Evolutionary conservation across 2,113 vertebrate species (phyloP).

Genomic region (Aplodontia rufa): DNA sequence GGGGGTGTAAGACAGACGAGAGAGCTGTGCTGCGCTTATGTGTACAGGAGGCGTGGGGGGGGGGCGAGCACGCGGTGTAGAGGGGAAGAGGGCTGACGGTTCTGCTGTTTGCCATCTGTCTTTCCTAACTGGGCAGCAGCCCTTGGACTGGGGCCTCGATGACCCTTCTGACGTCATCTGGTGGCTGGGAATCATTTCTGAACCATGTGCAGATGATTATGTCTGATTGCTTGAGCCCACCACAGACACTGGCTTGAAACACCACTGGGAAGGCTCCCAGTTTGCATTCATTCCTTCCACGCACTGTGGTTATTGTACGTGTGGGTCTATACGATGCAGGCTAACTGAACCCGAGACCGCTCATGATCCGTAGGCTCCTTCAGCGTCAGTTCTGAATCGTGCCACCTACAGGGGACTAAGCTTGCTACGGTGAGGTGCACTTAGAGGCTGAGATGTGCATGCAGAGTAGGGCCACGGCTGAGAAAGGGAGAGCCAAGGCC

Average conservation of each 20-base stretch:
- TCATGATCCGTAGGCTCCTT: slow-evolving; percentile 76
- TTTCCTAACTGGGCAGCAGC: neutral
- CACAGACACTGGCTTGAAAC: slow-evolving; percentile 78
- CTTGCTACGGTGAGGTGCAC: slow-evolving; percentile 56
- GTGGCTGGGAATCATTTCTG: slow-evolving; percentile 81
- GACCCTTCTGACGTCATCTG: slow-evolving; percentile 73
- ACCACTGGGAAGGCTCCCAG: slow-evolving; percentile 83
- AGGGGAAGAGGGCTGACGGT: neutral
- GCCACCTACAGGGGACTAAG: slow-evolving; percentile 74
- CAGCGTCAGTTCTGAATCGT: slow-evolving; percentile 74
- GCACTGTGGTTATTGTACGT: slow-evolving; percentile 81
- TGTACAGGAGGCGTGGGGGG: too few relatives aligned
- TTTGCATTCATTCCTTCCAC: slow-evolving; percentile 74
- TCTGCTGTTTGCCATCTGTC: neutral
- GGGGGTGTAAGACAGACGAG: too few relatives aligned
- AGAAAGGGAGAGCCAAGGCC: neutral
- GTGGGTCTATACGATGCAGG: slow-evolving; percentile 79
- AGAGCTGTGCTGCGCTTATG: too few relatives aligned
- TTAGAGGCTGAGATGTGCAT: slow-evolving; percentile 18
- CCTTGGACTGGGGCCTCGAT: neutral
- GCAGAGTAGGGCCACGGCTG: slow-evolving; percentile 21
- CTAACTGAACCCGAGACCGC: slow-evolving; percentile 79
- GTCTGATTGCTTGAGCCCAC: slow-evolving; percentile 82
- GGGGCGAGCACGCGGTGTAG: too few relatives aligned
- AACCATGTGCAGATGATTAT: slow-evolving; percentile 85